Conservation (phyloP, 2,113 vertebrate genomes). For the Crotalus horridus region DNA sequence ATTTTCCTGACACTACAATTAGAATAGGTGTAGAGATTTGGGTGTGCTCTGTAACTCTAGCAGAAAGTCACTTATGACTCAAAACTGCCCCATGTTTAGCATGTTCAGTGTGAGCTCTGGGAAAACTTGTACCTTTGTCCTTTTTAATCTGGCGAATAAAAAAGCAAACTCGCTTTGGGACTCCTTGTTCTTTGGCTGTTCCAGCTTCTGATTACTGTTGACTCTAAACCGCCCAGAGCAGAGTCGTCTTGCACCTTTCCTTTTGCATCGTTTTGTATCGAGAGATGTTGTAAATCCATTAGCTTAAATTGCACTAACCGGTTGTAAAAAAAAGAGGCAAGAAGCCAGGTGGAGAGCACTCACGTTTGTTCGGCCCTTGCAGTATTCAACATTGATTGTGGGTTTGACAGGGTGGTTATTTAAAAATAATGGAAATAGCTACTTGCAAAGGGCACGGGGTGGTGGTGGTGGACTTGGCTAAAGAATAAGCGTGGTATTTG, state of each 20-base stretch:
- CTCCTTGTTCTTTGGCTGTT: constrained; percentile 18
- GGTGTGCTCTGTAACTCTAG: background rate
- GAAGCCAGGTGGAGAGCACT: fast-evolving
- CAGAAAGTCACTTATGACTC: background rate
- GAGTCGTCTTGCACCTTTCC: background rate
- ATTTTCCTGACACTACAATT: background rate
- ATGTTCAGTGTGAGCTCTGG: background rate
- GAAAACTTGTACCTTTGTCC: constrained; percentile 34
- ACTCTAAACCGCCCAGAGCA: constrained; percentile 24
- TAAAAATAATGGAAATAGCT: background rate
- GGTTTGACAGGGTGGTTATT: background rate
- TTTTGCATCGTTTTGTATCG: constrained; percentile 21
- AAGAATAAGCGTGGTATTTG: background rate
- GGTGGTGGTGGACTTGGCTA: background rate
- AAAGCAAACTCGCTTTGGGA: constrained; percentile 29
- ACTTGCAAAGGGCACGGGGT: background rate
- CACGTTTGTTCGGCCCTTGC: background rate
- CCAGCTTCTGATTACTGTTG: background rate
- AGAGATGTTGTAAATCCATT: background rate
- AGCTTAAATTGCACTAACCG: background rate
- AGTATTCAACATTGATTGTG: background rate
- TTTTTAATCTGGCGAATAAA: constrained; percentile 33
- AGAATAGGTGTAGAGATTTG: background rate
- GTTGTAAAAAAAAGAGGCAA: background rate
- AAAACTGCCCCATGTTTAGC: background rate